Conservation (phyloP, 2,797 vertebrate genomes). For the Sebastes miniatus region DNA sequence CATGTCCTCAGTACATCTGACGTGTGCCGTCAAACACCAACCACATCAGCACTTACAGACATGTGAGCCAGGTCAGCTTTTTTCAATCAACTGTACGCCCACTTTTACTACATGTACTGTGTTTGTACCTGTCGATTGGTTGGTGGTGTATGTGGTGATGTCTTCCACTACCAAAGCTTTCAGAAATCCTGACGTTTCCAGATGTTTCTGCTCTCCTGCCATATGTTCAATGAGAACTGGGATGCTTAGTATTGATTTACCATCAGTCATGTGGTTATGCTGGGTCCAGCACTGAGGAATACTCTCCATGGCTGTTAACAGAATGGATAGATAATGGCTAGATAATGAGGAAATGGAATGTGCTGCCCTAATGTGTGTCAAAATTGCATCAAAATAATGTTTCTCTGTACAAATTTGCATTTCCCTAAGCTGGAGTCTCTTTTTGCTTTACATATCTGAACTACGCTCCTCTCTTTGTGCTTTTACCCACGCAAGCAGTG, state of each 20-base stretch:
- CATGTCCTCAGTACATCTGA: constrained; percentile 62
- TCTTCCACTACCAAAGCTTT: constrained; percentile 29
- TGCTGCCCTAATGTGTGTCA: background rate
- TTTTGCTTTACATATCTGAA: background rate
- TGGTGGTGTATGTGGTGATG: background rate
- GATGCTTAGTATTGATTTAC: constrained; percentile 80
- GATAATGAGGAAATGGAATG: constrained; percentile 66
- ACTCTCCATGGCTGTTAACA: constrained; percentile 68
- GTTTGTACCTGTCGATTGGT: constrained; percentile 10
- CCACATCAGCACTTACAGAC: constrained; percentile 19
- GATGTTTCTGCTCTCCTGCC: constrained; percentile 48
- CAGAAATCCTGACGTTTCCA: constrained; percentile 48
- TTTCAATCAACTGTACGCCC: background rate
- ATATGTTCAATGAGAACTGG: constrained; percentile 50
- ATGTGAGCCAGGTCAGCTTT: constrained; percentile 7
- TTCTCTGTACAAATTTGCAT: background rate
- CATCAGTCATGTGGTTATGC: constrained; percentile 76
- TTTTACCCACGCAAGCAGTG: background rate
- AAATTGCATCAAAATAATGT: background rate
- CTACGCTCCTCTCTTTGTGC: background rate
- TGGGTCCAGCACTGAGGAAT: constrained; percentile 70
- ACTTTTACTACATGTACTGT: background rate
- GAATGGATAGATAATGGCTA: constrained; percentile 77
- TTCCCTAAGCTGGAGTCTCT: background rate
- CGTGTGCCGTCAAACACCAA: constrained; percentile 43